phyloP scores from a whole-genome alignment of 2,113 vertebrate species.

The Sinocyclocheilus anophthalmus region DNA sequence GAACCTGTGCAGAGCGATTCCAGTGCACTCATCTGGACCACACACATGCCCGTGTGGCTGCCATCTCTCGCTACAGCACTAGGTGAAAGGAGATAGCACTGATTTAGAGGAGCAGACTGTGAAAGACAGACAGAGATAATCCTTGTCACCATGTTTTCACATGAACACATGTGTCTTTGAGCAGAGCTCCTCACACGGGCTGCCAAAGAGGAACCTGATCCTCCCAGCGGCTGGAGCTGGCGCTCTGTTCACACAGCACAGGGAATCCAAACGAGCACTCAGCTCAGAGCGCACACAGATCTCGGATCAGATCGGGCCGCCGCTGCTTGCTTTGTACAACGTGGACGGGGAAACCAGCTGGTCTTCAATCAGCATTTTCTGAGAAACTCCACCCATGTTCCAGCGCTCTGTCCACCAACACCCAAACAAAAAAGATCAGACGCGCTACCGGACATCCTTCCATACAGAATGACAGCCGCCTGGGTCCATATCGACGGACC shows the following conservation, averaged over 20 bases:
- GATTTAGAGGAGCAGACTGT: not conserved
- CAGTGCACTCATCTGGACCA: not conserved
- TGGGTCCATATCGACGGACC: not conserved
- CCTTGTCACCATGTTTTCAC: constrained; percentile 44
- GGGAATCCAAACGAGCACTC: constrained; percentile 9
- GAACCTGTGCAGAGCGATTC: not conserved
- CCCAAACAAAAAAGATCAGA: constrained; percentile 20
- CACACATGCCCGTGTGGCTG: constrained; percentile 7
- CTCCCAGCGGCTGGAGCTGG: constrained; percentile 6
- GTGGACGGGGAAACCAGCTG: not conserved
- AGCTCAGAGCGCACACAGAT: not conserved
- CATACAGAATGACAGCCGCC: not conserved
- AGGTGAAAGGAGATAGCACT: constrained; percentile 5
- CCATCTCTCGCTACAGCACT: not conserved
- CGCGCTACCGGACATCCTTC: constrained; percentile 6
- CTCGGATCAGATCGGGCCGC: constrained; percentile 8
- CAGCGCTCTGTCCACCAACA: not conserved
- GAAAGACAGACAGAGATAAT: constrained; percentile 29
- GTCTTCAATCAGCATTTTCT: constrained; percentile 24
- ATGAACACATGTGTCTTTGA: constrained; percentile 45
- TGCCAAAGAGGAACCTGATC: constrained; percentile 37
- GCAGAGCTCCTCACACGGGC: constrained; percentile 10
- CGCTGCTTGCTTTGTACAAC: not conserved
- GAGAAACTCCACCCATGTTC: constrained; percentile 7
- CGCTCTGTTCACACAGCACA: constrained; percentile 23